These are phyloP conservation scores for Hydriomena furcata DNA, from an alignment of 2,888 invertebrate species.

Conservation along the genomic window DNA sequence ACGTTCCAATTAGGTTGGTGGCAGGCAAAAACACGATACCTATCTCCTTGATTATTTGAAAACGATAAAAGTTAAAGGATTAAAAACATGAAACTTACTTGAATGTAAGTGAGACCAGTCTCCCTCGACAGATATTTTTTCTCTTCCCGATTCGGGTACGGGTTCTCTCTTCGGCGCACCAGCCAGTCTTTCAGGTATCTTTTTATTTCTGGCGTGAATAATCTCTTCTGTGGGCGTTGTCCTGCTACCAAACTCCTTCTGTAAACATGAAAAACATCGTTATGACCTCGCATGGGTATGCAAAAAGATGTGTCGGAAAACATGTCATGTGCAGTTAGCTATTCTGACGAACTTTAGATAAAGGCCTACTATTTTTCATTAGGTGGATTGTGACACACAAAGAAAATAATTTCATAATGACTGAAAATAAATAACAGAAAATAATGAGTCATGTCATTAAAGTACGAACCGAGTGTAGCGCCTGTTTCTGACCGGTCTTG, in stretches of 20 bases:
- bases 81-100: conserved; percentile 75
- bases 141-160: conserved; percentile 90
- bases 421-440: conserved; percentile 72
- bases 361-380: conserved; percentile 36
- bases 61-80: conserved; percentile 29
- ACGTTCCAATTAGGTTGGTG: conserved; percentile 76
- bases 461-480: conserved; percentile 87
- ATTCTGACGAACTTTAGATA: conserved; percentile 33
- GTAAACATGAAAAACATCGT: conserved; percentile 42
- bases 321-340: not conserved
- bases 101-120: conserved; percentile 90
- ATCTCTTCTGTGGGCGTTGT: conserved; percentile 86
- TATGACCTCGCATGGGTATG: too few relatives aligned
- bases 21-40: conserved; percentile 65
- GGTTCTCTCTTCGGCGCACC: conserved; percentile 89
- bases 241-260: conserved; percentile 84
- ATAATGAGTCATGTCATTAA: conserved; percentile 65
- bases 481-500: conserved; percentile 87
- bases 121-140: conserved; percentile 88
- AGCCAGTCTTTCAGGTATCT: conserved; percentile 91
- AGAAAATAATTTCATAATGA: conserved; percentile 62
- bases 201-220: conserved; percentile 92
- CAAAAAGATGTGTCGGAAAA: not conserved
- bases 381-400: conserved; percentile 69
- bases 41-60: conserved; percentile 44